Base-by-base conservation (phyloP, 1,140 invertebrate genomes). In the Vollenhovia emeryi region DNA sequence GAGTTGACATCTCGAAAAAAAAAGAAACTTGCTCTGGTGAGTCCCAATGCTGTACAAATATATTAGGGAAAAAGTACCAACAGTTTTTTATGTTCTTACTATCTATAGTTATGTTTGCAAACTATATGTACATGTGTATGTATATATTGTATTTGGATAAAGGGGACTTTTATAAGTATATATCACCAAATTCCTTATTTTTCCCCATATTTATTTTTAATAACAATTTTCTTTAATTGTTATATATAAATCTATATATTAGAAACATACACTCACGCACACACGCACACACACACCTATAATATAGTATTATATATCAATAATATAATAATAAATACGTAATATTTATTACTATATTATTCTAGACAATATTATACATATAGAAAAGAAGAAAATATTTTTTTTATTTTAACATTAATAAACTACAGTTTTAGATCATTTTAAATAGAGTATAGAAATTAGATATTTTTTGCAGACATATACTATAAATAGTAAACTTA, bases 391-490 rank as follows among this genome's bases (percentile, higher is more conserved):
- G 24, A 11, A 62, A n/a, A 33, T 11, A n/a, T 18, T 36, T 36
- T 50, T 33, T 64, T 48, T 21, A 13, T 18, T 45, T 75, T 45
- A 11, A 43, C 21, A 60, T 50, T 33, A 15, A 78, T 5, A 8
- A 78, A 78, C n/a, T n/a, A n/a, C n/a, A n/a, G n/a, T n/a, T 2
- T 57, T 33, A 13, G 36, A 68, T 30, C 11, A 36, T 73, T 74
- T 71, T 55, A 57, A 43, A 52, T 40, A 27, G 15, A 59, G 33
- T 6, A 33, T 18, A 60, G 21, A 87, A 18, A 69, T 55, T 55
- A 76, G 11, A 88, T 88, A 82, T 78, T 83, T 88, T 89, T 89
- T 89, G 87, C 68, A 78, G 76, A 88, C 85, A 86, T 75, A 40
- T 75, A 40, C 55, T 83, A 87, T 50, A 86, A 78, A 43, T 88